These are phyloP conservation scores for Eulemur albifrons DNA, from an alignment of 2,797 vertebrate species.

Conservation along the genomic window DNA sequence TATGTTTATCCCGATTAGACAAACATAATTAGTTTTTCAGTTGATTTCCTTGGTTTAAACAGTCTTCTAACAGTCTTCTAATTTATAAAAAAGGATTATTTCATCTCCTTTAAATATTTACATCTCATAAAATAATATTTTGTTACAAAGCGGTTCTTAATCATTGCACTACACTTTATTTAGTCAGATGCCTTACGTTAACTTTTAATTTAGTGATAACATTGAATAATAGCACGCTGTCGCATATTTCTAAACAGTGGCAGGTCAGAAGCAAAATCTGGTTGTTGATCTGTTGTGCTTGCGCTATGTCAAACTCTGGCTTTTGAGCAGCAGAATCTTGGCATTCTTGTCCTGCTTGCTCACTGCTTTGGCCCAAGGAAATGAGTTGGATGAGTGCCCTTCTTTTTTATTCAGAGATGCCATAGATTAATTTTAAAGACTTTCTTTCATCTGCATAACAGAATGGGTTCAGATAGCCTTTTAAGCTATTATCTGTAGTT, in stretches of 20 bases:
- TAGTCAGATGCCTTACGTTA: background rate
- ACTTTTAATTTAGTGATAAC: constrained; percentile 22
- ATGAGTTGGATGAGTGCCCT: constrained; percentile 68
- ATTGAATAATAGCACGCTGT: background rate
- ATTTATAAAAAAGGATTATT: constrained; percentile 6
- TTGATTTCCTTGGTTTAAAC: background rate
- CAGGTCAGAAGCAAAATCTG: constrained; percentile 33
- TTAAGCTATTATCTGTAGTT: constrained; percentile 77
- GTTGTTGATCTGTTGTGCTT: background rate
- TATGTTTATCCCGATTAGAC: background rate
- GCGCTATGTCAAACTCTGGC: constrained; percentile 16
- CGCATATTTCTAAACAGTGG: constrained; percentile 46
- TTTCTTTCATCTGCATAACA: constrained; percentile 80
- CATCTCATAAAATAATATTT: constrained; percentile 15
- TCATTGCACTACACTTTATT: background rate
- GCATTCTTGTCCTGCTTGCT: constrained; percentile 70
- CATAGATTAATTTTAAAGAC: constrained; percentile 80
- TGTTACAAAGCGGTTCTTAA: background rate
- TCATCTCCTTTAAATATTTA: constrained; percentile 22
- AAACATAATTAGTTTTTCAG: background rate
- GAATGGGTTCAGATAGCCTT: constrained; percentile 78
- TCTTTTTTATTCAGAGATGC: constrained; percentile 73
- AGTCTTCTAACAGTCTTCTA: background rate
- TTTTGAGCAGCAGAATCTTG: constrained; percentile 49
- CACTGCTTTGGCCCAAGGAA: constrained; percentile 74